Conservation (phyloP, 2,113 vertebrate genomes). For the Larimichthys polyactis region DNA sequence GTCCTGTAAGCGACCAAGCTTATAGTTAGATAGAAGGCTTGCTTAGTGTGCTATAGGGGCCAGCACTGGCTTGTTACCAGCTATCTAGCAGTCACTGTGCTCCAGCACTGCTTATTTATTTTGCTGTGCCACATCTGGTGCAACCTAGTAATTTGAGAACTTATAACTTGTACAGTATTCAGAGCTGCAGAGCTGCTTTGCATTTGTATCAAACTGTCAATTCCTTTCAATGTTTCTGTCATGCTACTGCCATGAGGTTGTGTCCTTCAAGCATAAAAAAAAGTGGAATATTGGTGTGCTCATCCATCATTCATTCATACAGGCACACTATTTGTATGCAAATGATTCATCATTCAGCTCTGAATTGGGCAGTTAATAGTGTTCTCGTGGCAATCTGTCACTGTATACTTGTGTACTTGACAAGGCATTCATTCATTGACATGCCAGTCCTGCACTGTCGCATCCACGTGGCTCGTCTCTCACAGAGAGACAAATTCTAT, state of each 20-base stretch:
- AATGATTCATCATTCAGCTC: slow-evolving; percentile 36
- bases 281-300: slow-evolving; percentile 12
- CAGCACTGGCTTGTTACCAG: no score
- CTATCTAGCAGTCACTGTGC: no score
- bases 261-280: slow-evolving; percentile 28
- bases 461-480: neutral
- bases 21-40: no score
- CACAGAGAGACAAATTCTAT: neutral
- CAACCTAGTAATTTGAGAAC: no score
- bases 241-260: neutral
- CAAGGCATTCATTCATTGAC: slow-evolving; percentile 7
- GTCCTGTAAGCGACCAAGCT: no score
- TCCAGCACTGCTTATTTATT: no score
- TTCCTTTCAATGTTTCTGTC: neutral
- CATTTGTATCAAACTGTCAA: slow-evolving; percentile 1
- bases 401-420: slow-evolving; percentile 4
- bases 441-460: neutral
- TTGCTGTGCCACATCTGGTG: no score
- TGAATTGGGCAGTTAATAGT: slow-evolving; percentile 35
- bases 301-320: slow-evolving; percentile 52
- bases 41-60: no score
- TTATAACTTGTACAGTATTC: no score
- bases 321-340: slow-evolving; percentile 48
- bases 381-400: slow-evolving; percentile 37
- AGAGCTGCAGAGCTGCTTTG: no score